Conservation (phyloP, 2,797 vertebrate species). For the Hypotaenidia okinawae region DNA sequence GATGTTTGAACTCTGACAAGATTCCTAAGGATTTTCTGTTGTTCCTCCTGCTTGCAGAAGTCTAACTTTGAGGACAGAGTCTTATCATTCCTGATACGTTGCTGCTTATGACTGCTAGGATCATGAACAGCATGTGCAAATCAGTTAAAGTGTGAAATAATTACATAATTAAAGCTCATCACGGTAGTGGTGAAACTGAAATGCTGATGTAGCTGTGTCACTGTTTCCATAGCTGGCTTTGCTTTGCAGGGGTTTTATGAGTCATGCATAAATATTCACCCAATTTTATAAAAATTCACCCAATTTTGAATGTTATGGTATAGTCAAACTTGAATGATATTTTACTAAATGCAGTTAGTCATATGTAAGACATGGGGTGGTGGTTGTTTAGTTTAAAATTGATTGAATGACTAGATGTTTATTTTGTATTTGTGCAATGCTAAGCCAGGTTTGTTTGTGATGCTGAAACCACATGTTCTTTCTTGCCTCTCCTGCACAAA, state of each 20-base stretch:
- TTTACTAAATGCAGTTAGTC: background rate
- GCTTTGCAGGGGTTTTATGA: background rate
- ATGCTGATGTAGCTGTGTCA: constrained; percentile 8
- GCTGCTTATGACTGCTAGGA: background rate
- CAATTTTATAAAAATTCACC: background rate
- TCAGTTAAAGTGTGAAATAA: constrained; percentile 61
- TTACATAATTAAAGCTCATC: constrained; percentile 45
- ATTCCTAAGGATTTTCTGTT: background rate
- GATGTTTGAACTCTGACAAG: background rate
- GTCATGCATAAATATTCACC: background rate
- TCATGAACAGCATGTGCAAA: constrained; percentile 41
- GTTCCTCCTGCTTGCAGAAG: background rate
- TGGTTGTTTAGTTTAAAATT: background rate
- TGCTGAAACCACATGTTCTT: background rate
- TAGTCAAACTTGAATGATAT: background rate
- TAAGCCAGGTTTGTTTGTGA: background rate
- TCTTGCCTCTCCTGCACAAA: background rate
- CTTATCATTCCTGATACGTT: background rate
- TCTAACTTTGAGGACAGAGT: background rate
- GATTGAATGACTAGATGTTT: background rate
- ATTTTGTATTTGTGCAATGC: background rate
- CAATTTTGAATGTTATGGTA: background rate
- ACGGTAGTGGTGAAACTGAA: background rate
- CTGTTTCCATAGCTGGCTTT: background rate
- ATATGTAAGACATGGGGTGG: background rate